Conservation (phyloP, 2,888 invertebrate species). For the Macaria notata region DNA sequence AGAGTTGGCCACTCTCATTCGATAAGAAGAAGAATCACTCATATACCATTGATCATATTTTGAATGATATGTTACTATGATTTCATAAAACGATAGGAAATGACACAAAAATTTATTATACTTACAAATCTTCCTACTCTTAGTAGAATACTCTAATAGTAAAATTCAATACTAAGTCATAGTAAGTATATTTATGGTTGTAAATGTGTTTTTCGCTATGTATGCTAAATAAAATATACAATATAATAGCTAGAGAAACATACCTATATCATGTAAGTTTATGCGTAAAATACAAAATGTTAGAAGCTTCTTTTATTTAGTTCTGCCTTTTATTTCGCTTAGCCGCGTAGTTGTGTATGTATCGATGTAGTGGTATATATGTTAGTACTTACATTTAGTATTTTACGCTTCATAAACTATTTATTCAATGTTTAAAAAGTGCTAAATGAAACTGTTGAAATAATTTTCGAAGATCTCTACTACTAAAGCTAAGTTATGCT, state of each 20-base stretch:
- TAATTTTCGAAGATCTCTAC: constrained; percentile 45
- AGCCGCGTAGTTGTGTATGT: constrained; percentile 35
- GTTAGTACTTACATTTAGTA: constrained; percentile 50
- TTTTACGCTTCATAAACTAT: constrained; percentile 51
- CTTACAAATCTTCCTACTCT: no score
- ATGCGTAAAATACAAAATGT: constrained; percentile 66
- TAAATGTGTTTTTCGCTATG: constrained; percentile 34
- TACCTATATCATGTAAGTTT: constrained; percentile 42
- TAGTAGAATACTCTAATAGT: no score
- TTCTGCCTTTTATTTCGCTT: constrained; percentile 59
- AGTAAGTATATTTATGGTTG: constrained; percentile 24
- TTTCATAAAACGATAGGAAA: no score
- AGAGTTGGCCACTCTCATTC: no score
- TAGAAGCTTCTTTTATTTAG: constrained; percentile 52
- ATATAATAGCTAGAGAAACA: constrained; percentile 21
- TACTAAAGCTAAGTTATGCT: constrained; percentile 64
- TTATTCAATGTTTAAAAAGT: constrained; percentile 2
- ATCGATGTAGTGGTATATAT: constrained; percentile 32
- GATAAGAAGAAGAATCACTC: no score
- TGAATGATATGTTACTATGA: no score
- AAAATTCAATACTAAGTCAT: no score
- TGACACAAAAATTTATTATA: no score
- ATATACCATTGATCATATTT: no score
- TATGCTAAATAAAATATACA: constrained; percentile 25
- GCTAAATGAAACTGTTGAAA: constrained; percentile 7